A percentile compares a stretch with the other conserved stretches of the same genome.
These are phyloP conservation scores for Crossaster papposus DNA, from an alignment of 53 echinoderm and acorn worm genomes.

Conservation along the genomic window DNA sequence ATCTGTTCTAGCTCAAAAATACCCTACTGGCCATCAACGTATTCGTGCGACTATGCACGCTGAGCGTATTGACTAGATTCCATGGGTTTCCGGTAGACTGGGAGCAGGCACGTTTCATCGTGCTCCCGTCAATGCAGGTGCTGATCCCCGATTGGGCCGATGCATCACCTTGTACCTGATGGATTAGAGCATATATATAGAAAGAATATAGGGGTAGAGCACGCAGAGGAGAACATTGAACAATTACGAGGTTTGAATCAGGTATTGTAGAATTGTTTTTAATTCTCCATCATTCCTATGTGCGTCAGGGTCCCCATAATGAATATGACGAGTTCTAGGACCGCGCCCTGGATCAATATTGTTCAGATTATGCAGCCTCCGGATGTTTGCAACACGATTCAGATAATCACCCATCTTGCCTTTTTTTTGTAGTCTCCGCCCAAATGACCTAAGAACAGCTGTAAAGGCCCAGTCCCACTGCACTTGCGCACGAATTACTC, in stretches of 20 bases:
- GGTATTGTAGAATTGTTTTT: not conserved
- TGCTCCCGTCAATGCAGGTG: not conserved
- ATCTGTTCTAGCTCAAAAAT: not conserved
- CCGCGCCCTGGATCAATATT: no score
- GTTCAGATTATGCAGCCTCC: no score
- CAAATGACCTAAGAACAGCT: no score
- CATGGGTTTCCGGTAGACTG: not conserved
- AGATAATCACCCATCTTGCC: no score
- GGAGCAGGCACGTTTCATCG: not conserved
- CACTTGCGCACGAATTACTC: no score
- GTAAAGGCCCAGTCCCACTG: no score
- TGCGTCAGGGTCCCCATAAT: no score
- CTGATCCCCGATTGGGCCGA: not conserved
- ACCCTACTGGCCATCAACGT: not conserved
- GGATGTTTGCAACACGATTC: no score
- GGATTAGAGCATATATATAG: not conserved
- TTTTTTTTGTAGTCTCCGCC: no score
- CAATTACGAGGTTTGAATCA: not conserved
- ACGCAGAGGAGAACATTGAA: not conserved
- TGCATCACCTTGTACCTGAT: slow-evolving; percentile 1
- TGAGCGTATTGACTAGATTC: not conserved
- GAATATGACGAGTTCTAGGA: no score
- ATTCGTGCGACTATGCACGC: not conserved
- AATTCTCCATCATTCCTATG: no score
- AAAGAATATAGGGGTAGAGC: not conserved